Base-by-base conservation (phyloP, 2,113 vertebrate genomes). In the Mobula birostris region DNA sequence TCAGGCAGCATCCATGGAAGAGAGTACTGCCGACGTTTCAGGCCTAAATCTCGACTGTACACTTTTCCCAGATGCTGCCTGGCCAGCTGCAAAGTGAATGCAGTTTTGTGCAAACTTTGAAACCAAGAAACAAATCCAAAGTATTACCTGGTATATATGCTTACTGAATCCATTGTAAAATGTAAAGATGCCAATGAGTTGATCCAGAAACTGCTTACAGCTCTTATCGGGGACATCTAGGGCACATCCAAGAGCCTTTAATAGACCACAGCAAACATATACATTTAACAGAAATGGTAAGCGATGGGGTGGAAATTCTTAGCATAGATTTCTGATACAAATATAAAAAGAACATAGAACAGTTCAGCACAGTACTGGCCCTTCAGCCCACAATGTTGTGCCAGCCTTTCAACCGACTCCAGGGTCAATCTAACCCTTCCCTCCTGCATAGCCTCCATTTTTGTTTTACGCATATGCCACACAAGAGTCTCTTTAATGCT, bases 131-230 rank as follows among this genome's bases (percentile, higher is more conserved):
- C 48, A 66, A 63, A 19, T 68, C 0, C 0, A 32, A 90, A 90
- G 14, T 7, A 7, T 24, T 96, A 99, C 99, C 98, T 94, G 21
- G 95, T 99, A 99, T 1, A 98, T 98, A 0, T 63, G 95, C 6
- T 95, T 95, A 74, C 98, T 96, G 0, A 98, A 96, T 0, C 98
- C 98, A 0, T 98, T 96, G 96, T 98, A 98, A 96, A 99, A 99
- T 94, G 96, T 96, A 94, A 99, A 99, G 91, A 98, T 97, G 91
- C 97, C 96, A 3, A 98, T 97, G 1, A 99, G 96, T 95, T 98
- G 97, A 94, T 98, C 96, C 95, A 99, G 96, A 24, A 99, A 96
- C n/a, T 95, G 96, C 21, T 94, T 95, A 77, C 98, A 96, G 94
- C 98, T 99, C 95, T 96, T n/a, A 11, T 98, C 98, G 0, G 98